These are phyloP conservation scores for Hylyphantes graminicola DNA, from an alignment of 1,140 invertebrate species.

Conservation along the genomic window DNA sequence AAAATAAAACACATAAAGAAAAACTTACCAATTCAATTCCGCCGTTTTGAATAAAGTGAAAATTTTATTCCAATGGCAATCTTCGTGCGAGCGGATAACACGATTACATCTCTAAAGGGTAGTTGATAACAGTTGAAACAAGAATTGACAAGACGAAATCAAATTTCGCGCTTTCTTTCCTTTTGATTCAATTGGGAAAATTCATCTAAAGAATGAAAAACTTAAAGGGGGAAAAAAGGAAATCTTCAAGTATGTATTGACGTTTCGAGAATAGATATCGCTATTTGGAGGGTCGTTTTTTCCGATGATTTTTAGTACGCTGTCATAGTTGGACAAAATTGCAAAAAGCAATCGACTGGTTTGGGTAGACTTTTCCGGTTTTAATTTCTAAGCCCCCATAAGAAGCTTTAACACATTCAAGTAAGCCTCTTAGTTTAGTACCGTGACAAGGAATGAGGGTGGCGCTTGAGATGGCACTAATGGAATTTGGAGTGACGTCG, in stretches of 20 bases:
- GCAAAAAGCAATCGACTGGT: background rate
- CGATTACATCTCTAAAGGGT: background rate
- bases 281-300: conserved; percentile 3
- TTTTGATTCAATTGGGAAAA: conserved; percentile 10
- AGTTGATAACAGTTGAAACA: conserved; percentile 9
- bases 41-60: background rate
- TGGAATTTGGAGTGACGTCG: too few relatives aligned
- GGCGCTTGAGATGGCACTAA: too few relatives aligned
- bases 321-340: background rate
- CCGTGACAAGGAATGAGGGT: too few relatives aligned
- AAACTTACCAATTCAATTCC: too few relatives aligned
- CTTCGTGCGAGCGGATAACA: background rate
- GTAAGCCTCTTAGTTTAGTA: too few relatives aligned
- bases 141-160: conserved; percentile 19
- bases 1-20: too few relatives aligned
- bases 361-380: too few relatives aligned
- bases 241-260: conserved; percentile 11
- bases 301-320: background rate
- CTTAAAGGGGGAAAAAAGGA: background rate
- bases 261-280: conserved; percentile 10
- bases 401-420: too few relatives aligned
- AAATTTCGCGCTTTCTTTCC: conserved; percentile 5
- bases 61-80: conserved; percentile 11
- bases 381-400: too few relatives aligned
- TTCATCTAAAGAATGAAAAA: background rate